Conservation (phyloP, 2,888 invertebrate species). For the Scaptomyza caliginosa region DNA sequence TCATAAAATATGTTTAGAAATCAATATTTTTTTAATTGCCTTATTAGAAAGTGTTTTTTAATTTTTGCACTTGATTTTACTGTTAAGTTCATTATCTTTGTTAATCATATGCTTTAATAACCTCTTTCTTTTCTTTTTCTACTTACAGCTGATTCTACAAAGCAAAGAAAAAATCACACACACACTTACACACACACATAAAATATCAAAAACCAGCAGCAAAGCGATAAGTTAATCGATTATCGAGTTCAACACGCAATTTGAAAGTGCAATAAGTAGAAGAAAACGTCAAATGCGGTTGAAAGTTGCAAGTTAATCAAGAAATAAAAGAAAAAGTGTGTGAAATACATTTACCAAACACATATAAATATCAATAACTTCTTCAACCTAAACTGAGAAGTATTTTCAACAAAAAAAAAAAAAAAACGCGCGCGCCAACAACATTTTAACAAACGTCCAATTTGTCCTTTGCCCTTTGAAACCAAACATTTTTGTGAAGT, state of each 20-base stretch:
- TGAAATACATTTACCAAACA: conserved; percentile 34
- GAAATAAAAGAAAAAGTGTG: conserved; percentile 10
- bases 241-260: conserved; percentile 39
- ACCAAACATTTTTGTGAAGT: conserved; percentile 6
- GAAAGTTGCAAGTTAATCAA: conserved; percentile 34
- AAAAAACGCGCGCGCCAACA: conserved; percentile 37
- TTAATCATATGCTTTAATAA: conserved; percentile 35
- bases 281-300: conserved; percentile 31
- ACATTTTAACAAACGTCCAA: conserved; percentile 30
- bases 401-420: conserved; percentile 14
- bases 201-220: too few relatives aligned
- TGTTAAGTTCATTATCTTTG: conserved; percentile 9
- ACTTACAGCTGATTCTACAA: conserved; percentile 65
- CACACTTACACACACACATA: not conserved
- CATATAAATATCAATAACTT: conserved; percentile 21
- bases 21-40: conserved; percentile 16
- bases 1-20: too few relatives aligned
- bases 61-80: conserved; percentile 25
- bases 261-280: conserved; percentile 67
- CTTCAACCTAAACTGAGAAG: conserved; percentile 11
- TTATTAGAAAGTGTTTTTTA: conserved; percentile 33
- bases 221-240: conserved; percentile 40
- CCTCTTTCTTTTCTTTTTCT: conserved; percentile 29
- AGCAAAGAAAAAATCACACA: not conserved
- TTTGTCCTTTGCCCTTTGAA: conserved; percentile 1